Base-by-base conservation (phyloP, 2,797 vertebrate genomes). In the Cryptoprocta ferox region DNA sequence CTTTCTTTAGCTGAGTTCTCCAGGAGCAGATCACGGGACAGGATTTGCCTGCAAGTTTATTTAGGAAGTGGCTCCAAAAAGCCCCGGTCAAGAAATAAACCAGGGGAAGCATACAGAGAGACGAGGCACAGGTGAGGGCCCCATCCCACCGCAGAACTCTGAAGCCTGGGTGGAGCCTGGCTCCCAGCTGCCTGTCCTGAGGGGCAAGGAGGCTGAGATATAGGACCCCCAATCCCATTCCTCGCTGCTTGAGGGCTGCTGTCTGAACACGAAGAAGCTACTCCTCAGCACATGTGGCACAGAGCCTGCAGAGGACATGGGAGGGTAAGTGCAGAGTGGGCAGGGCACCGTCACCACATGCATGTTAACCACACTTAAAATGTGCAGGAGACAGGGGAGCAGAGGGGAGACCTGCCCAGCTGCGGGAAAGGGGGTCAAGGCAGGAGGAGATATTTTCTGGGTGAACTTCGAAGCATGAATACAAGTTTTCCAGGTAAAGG, bases 321-420 rank as follows among this genome's bases (percentile, higher is more conserved):
- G 61, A 26, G 7, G 26, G 1, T 35, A 39, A 19, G 26, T 12
- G 4, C 35, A 1, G 21, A 18, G 70, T 0, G 0, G 37, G n/a
- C 56, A 21, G 14, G n/a, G 7, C 50, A 3, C 85, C 13, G n/a
- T 21, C 2, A 1, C 0, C 10, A 8, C 0, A 0, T 11, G 1
- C 4, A 7, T 59, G 50, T 45, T 26, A 37, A 48, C 10, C 59
- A 24, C 45, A 16, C 53, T 32, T 11, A 7, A 4, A 12, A 14
- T 4, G 5, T n/a, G n/a, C 50, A 21, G 37, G 80, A n/a, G 80
- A n/a, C 39, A 5, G 2, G 37, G 45, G 11, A 50, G 21, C 11
- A 76, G n/a, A 73, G 19, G 30, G 14, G 13, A 18, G 32, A 45
- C 56, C 80, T 10, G n/a, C 21, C 83, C 7, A 4, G 14, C 19